Evolutionary conservation across 30 jellyfish, hydroid and myxozoan species (phyloP).

Genomic region (Cassiopea andromeda): DNA sequence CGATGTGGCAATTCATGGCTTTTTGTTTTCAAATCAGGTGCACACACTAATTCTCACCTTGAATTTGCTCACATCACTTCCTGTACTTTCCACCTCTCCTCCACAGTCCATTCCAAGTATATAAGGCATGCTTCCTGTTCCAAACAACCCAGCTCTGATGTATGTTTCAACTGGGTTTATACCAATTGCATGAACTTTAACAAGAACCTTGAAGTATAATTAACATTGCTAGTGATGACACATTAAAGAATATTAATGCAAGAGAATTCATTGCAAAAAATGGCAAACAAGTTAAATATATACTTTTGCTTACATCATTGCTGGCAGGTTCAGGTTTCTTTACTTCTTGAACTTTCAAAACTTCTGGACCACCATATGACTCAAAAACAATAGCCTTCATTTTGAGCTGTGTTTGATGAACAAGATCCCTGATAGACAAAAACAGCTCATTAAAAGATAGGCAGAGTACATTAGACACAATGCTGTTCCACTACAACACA

Average conservation of each 20-base stretch:
- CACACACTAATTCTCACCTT: conserved; percentile 42
- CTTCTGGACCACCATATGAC: conserved; percentile 55
- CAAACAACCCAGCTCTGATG: conserved; percentile 63
- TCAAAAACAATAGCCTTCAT: conserved; percentile 65
- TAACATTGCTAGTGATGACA: neutral
- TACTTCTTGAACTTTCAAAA: conserved; percentile 43
- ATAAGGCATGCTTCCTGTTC: conserved; percentile 34
- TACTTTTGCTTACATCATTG: conserved; percentile 31
- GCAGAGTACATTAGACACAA: too few relatives aligned
- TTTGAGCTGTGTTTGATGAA: neutral
- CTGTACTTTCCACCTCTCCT: conserved; percentile 80
- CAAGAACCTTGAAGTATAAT: conserved; percentile 66
- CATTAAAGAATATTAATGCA: neutral
- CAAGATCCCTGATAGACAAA: too few relatives aligned
- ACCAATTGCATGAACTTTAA: conserved; percentile 81
- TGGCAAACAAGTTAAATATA: too few relatives aligned
- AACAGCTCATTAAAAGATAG: too few relatives aligned
- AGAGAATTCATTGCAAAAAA: neutral
- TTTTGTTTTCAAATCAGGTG: too few relatives aligned
- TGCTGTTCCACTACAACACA: too few relatives aligned
- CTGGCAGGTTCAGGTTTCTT: conserved; percentile 39
- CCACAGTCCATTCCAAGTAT: conserved; percentile 84
- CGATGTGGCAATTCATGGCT: too few relatives aligned
- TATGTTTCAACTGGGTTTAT: conserved; percentile 89
- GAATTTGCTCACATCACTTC: conserved; percentile 65